These are phyloP conservation scores for Siniperca chuatsi DNA, from an alignment of 2,113 vertebrate species.

Conservation along the genomic window DNA sequence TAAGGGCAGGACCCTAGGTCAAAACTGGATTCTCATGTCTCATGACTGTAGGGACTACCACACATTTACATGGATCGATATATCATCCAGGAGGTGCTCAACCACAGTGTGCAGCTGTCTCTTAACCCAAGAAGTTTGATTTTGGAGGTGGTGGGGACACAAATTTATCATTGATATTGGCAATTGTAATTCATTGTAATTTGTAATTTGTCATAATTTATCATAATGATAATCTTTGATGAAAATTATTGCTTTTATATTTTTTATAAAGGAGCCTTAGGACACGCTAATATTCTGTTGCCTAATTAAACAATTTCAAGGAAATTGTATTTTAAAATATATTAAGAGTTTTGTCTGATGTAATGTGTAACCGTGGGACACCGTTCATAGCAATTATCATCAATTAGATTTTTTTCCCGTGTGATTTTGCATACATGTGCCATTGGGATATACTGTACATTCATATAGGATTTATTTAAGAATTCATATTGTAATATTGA, in stretches of 20 bases:
- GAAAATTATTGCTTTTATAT: not conserved
- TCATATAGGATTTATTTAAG: not conserved
- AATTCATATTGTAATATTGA: not conserved
- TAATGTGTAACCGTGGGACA: not conserved
- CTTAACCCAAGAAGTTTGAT: not conserved
- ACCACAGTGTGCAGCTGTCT: not conserved
- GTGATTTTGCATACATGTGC: not conserved
- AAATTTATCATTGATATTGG: too few relatives aligned
- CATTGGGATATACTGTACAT: not conserved
- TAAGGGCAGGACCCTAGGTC: not conserved
- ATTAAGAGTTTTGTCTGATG: not conserved
- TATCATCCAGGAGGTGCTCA: not conserved
- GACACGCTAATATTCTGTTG: not conserved
- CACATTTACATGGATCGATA: slow-evolving; percentile 18
- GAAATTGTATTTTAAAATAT: not conserved
- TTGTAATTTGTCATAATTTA: not conserved
- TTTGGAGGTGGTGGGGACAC: not conserved
- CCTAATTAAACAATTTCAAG: not conserved
- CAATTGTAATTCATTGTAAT: not conserved
- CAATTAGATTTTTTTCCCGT: not conserved
- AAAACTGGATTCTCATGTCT: slow-evolving; percentile 18
- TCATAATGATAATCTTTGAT: not conserved
- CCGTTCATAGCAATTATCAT: not conserved
- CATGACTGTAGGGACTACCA: not conserved
- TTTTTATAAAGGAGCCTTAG: not conserved